Evolutionary conservation across 2,888 invertebrate genomes (phyloP).

Genomic region (Parnassius glacialis): DNA sequence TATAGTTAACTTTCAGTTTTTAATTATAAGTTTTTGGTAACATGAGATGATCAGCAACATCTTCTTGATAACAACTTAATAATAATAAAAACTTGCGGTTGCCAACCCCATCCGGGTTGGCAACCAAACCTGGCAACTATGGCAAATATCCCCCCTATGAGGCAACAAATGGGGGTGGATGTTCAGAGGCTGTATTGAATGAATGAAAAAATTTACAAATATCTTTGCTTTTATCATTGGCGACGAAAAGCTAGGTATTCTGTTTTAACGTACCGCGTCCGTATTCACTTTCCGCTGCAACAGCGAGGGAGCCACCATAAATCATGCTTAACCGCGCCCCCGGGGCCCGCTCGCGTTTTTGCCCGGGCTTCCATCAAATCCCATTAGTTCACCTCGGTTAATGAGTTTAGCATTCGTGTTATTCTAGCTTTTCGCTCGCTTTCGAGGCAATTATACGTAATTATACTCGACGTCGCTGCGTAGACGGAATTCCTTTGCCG

Average conservation of each 20-base stretch:
- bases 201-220: not conserved
- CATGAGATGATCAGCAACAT: no score
- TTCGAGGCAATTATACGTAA: constrained; percentile 36
- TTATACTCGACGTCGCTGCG: constrained; percentile 20
- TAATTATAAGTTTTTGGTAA: no score
- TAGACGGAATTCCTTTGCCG: constrained; percentile 15
- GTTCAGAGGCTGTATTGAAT: no score
- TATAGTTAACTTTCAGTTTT: no score
- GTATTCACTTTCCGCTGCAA: constrained; percentile 35
- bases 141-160: no score
- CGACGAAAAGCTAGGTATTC: constrained; percentile 19
- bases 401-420: constrained; percentile 47
- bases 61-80: no score
- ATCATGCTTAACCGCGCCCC: constrained; percentile 48
- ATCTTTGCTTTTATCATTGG: not conserved
- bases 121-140: no score
- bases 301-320: constrained; percentile 40
- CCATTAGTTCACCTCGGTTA: constrained; percentile 46
- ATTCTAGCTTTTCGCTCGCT: constrained; percentile 33
- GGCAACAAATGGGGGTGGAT: no score
- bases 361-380: constrained; percentile 48
- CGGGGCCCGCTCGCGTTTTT: constrained; percentile 48
- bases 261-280: constrained; percentile 21
- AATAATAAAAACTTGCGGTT: no score
- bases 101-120: no score